Base-by-base conservation (phyloP, 2,797 vertebrate genomes). In the Artibeus lituratus region DNA sequence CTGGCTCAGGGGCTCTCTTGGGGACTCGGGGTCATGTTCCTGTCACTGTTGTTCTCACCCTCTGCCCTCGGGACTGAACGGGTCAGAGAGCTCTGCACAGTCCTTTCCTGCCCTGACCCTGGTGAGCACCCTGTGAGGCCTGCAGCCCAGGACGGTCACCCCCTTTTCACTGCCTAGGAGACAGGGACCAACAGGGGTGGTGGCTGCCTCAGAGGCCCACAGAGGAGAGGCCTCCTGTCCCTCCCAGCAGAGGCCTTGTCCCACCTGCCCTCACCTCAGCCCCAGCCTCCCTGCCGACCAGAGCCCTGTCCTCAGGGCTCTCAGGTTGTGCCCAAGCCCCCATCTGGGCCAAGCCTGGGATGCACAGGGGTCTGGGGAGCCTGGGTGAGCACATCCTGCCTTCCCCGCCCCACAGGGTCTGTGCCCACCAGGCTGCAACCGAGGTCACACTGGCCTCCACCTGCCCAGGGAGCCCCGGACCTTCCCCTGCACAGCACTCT, bases 41-140 rank as follows among this genome's bases (percentile, higher is more conserved):
- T 42, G 11, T 39, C 7, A 21, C 19, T 7, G 2, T 0, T 29
- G 16, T 29, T 16, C 39, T 12, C 0, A 10, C 51, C 67, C 19
- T 70, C 42, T 5, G 1, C 7, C 37, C 44, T 49, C 15, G 10
- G n/a, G 49, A n/a, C 47, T 32, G 47, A 10, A 35, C 3, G 51
- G 47, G 47, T 10, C 47, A 82, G 55, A 44, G 7, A 44, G 80
- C 39, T 44, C 29, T 44, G 24, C 55, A n/a, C 78, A 62, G 55
- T 32, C 9, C 29, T 47, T 62, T 82, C 29, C 29, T 82, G 47
- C 39, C 29, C 19, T 82, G 39, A 57, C 29, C 42, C 57, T 14
- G 19, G 2, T 82, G 55, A 29, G 7, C 11, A 44, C 16, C 18
- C 55, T n/a, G 80, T 47, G 29, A n/a, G 80, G 42, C 39, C 39